phyloP scores from a whole-genome alignment of 2,888 invertebrate species.

The Hetaerina titia region DNA sequence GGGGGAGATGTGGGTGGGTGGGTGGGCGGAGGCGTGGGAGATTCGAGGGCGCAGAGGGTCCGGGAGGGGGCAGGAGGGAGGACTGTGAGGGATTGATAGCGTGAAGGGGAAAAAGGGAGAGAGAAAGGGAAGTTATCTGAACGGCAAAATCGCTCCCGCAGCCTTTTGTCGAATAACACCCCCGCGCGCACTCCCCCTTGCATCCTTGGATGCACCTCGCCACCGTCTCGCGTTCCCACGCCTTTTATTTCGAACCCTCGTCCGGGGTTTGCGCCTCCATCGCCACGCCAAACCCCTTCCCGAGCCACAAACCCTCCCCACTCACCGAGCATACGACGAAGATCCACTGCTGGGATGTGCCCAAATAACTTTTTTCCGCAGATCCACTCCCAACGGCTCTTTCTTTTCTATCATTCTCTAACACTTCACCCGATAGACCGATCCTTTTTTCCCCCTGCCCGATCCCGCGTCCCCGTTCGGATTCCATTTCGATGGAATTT shows the following conservation, averaged over 20 bases:
- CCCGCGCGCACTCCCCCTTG: neutral
- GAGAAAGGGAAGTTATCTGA: conserved; percentile 51
- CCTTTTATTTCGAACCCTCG: neutral
- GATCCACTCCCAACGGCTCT: neutral
- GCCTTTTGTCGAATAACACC: conserved; percentile 57
- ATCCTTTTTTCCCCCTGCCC: neutral
- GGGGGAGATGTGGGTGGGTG: neutral
- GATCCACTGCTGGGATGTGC: neutral
- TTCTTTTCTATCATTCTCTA: neutral
- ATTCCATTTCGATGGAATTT: too few relatives aligned
- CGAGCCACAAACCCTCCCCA: neutral
- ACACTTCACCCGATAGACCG: neutral
- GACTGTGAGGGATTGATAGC: conserved; percentile 37
- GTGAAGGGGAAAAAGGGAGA: neutral
- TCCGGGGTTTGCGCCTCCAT: neutral
- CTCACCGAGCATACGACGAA: neutral
- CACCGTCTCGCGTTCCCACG: conserved; percentile 26
- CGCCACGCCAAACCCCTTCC: neutral
- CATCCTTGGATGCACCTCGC: conserved; percentile 30
- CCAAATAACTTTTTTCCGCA: neutral
- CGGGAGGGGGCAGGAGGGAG: neutral
- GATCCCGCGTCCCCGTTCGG: neutral
- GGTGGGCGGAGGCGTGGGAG: neutral
- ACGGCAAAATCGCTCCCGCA: conserved; percentile 42
- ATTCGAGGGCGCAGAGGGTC: neutral